A percentile compares a stretch with the other conserved stretches of the same genome.
phyloP scores from a whole-genome alignment of 2,888 invertebrate species.

The Habrosyne pyritoides region DNA sequence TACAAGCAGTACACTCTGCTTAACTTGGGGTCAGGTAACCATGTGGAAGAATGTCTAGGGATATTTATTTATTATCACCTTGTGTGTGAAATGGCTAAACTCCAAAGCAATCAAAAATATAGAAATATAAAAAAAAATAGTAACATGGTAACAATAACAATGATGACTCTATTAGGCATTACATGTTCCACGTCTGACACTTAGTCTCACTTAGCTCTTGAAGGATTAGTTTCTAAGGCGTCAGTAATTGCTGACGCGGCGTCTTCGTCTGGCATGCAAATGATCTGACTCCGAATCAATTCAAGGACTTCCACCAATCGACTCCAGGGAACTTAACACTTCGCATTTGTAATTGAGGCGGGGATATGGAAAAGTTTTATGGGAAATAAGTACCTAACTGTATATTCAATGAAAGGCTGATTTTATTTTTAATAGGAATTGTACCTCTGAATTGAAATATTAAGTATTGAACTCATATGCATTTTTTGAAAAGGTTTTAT shows the following conservation, averaged over 20 bases:
- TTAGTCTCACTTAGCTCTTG: conserved; percentile 47
- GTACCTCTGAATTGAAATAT: too few species aligned
- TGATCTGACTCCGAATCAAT: conserved; percentile 48
- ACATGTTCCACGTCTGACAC: conserved; percentile 9
- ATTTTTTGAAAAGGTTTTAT: too few species aligned
- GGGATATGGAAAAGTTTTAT: conserved; percentile 32
- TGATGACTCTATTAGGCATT: too few species aligned
- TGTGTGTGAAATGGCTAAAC: too few species aligned
- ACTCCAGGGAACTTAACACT: conserved; percentile 39
- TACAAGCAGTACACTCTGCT: too few species aligned
- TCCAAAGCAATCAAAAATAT: too few species aligned
- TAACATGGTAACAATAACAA: neutral
- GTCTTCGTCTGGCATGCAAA: conserved; percentile 69
- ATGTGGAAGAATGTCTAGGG: too few species aligned
- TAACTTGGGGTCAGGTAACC: too few species aligned
- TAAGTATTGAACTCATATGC: too few species aligned
- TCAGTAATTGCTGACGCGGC: conserved; percentile 62
- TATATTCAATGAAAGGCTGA: too few species aligned
- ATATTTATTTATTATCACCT: too few species aligned
- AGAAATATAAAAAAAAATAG: neutral
- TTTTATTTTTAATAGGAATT: too few species aligned
- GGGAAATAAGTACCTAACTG: neutral
- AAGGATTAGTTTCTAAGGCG: conserved; percentile 67
- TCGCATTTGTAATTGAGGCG: conserved; percentile 42
- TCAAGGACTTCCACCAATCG: conserved; percentile 45